A percentile compares a stretch with the other conserved stretches of the same genome.
phyloP scores from a whole-genome alignment of 2,797 vertebrate genomes.

The Enoplosus armatus region DNA sequence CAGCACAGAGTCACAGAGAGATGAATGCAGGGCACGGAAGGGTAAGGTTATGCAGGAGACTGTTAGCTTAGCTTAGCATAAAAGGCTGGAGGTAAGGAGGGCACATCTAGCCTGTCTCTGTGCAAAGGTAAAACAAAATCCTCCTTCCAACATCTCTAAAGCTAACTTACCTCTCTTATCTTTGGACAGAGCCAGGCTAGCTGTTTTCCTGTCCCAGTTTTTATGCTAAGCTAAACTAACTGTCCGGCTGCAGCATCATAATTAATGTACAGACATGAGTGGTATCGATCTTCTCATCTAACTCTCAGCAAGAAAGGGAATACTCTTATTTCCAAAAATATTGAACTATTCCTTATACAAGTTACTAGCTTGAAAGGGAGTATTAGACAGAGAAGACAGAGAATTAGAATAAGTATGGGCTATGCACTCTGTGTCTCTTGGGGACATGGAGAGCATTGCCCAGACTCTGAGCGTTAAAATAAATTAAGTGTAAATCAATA shows the following conservation, averaged over 20 bases:
- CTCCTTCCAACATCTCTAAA: background rate
- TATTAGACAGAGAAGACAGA: background rate
- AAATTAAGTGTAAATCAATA: constrained; percentile 26
- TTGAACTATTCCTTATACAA: background rate
- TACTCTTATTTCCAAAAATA: background rate
- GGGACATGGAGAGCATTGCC: background rate
- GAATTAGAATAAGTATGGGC: background rate
- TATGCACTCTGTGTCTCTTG: background rate
- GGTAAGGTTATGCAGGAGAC: background rate
- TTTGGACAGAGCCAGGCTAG: background rate
- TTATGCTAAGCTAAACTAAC: constrained; percentile 1
- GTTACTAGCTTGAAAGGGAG: background rate
- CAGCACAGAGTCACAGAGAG: background rate
- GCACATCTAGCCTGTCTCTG: background rate
- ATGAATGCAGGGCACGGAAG: background rate
- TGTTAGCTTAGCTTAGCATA: background rate
- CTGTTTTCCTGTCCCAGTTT: background rate
- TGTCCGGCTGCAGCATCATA: background rate
- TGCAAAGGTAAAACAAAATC: background rate
- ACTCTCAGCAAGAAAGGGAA: background rate
- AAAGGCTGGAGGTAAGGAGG: background rate
- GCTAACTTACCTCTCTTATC: background rate
- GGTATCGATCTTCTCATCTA: background rate
- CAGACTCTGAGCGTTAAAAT: background rate
- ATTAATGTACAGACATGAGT: background rate